Conservation (phyloP, 2,113 vertebrate genomes). For the Platycercus adscitus region DNA sequence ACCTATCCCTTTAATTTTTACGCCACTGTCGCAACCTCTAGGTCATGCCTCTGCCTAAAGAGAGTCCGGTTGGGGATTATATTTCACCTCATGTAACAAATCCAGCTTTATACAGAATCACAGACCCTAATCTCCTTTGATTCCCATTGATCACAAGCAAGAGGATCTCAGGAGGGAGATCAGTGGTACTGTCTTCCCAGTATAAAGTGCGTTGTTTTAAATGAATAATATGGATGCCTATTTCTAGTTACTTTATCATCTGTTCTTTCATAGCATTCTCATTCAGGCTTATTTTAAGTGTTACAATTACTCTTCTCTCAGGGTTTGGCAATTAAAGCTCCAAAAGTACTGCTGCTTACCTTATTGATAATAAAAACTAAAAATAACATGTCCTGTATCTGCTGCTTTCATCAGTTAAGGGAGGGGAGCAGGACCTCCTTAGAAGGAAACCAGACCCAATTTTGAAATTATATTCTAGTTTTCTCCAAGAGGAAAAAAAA, state of each 20-base stretch:
- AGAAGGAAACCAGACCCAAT: background rate
- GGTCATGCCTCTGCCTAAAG: background rate
- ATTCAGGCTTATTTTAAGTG: background rate
- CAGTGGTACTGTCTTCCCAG: background rate
- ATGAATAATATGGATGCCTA: background rate
- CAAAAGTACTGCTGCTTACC: background rate
- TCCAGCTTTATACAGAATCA: background rate
- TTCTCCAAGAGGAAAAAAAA: background rate
- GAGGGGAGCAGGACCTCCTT: background rate
- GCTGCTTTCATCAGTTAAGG: background rate
- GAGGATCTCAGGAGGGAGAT: background rate
- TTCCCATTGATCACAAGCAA: background rate
- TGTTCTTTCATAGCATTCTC: background rate
- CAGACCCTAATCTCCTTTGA: background rate
- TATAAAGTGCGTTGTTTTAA: background rate
- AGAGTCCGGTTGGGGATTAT: background rate
- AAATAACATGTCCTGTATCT: background rate
- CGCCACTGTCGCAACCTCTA: rapidly evolving
- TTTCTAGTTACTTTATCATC: background rate
- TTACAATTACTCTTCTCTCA: background rate
- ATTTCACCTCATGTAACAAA: background rate
- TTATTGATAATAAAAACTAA: background rate
- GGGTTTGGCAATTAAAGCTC: background rate
- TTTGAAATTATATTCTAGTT: background rate
- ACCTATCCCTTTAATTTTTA: rapidly evolving